Base-by-base conservation (phyloP, 2,113 vertebrate genomes). In the Labeo catla region DNA sequence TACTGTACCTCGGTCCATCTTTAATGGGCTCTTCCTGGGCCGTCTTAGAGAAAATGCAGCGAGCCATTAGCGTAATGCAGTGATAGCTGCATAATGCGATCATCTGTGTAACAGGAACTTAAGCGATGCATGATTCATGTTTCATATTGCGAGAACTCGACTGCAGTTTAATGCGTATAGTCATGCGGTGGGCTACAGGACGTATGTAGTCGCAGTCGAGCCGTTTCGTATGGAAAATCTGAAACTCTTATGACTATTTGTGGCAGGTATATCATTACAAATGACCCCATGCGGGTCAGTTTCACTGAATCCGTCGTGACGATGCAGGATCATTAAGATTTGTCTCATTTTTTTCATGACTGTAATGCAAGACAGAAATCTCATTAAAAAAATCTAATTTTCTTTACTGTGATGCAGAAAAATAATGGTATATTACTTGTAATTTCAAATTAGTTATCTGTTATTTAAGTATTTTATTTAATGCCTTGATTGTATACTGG, bases 21-120 rank as follows among this genome's bases (percentile, higher is more conserved):
- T 4, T 82, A 70, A 82, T 70, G 45, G 36, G n/a, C 43, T 81
- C 61, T 81, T 81, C 43, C 43, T 66, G 61, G 10, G 63, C 80
- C 52, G 63, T 70, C 80, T 70, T 52, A 7, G 47, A 36, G 63
- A 36, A 21, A 21, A 82, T 34, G 79, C 77, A 70, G 23, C 28
- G 80, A 65, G 23, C 45, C 80, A 70, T 70, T 82, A 82, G 28
- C 2, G 47, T 82, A 82, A 82, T 70, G 80, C 80, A 82, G 63
- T 16, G 43, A 49, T 61, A 61, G 57, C 54, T 80, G 57, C 77
- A 63, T 66, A 81, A 81, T 66, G 79, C 13, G 59, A 81, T 66
- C 79, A 81, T 81, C 79, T 66, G 79, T 81, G 79, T 66, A 50
- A 66, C 61, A 11, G 79, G 79, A 81, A 81, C 79, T 82, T 52